Evolutionary conservation across 2,797 vertebrate genomes (phyloP), one percentile per base, ranked within the genome.

Genomic region (Clarias platycephalus): DNA sequence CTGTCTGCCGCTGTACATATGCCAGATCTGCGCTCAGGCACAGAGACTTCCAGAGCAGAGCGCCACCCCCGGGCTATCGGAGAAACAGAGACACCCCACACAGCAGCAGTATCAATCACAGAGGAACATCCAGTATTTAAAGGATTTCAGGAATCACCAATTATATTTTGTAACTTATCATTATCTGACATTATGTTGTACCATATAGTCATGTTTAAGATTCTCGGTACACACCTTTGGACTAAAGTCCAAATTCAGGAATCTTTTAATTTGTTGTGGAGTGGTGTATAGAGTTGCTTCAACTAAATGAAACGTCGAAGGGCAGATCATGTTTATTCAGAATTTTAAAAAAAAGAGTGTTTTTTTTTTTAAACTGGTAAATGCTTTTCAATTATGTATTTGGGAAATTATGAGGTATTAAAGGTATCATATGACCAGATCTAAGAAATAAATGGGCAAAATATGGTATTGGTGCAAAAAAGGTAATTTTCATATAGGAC

Each of bases 21-120:
- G 90, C 89, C 89, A 89, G 76, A 81, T 85, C 78, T 82, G 60
- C 40, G 26, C 76, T 75, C 63, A 84, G 79, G 64, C 85, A 80
- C 9, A 20, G 82, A 76, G 75, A 68, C 55, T 26, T 31, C 66
- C 66, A 74, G 60, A 66, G 77, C 76, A 88, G 79, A 83, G 75
- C 66, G 70, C 22, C 49, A 37, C 82, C 71, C 53, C 71, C 44
- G 55, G 68, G 60, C 84, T 76, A 70, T 63, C 71, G 34, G 67
- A 77, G 81, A 71, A 86, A 86, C 80, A 77, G 71, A 86, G 79
- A 84, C 64, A 88, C 79, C 44, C 24, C 60, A n/a, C 26, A 82
- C n/a, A 60, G 64, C 18, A 62, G 71, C 74, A 84, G 80, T 71
- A 67, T 53, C 80, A 79, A 75, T 74, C 37, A 75, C 24, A 70